Evolutionary conservation across 2,797 vertebrate genomes (phyloP).

Genomic region (Buceros bicornis): DNA sequence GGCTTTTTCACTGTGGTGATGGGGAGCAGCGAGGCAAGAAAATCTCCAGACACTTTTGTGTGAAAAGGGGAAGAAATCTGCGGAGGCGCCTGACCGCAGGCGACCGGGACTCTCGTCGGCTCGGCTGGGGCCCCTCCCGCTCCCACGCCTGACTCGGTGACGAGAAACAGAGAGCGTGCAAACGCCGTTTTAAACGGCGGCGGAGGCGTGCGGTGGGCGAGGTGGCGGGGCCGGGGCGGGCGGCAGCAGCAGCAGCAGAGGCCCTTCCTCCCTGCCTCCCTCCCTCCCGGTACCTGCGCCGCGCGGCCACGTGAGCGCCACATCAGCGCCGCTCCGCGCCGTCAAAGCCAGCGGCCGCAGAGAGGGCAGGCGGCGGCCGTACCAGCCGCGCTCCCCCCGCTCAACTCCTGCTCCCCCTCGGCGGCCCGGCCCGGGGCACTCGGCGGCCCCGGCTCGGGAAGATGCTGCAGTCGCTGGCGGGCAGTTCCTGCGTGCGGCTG

Average conservation of each 20-base stretch:
- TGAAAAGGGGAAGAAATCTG: no score
- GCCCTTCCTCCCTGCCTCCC: not conserved
- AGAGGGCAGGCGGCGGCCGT: not conserved
- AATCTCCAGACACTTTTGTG: not conserved
- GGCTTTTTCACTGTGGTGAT: not conserved
- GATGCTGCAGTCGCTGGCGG: slow-evolving; percentile 92
- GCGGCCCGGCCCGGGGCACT: not conserved
- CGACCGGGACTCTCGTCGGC: no score
- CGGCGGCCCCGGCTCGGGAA: slow-evolving; percentile 19
- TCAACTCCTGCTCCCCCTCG: not conserved
- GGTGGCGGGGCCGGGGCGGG: not conserved
- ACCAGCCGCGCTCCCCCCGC: not conserved
- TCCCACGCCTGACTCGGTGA: not conserved
- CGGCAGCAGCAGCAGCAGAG: not conserved
- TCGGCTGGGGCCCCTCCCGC: not conserved
- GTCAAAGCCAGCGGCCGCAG: not conserved
- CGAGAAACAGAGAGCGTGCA: not conserved
- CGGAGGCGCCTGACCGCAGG: not conserved
- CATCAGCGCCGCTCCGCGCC: slow-evolving; percentile 63
- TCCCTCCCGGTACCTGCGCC: slow-evolving; percentile 76
- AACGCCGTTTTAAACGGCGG: not conserved
- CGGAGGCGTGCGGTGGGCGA: not conserved
- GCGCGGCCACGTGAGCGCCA: slow-evolving; percentile 77
- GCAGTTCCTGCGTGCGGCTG: slow-evolving; percentile 91
- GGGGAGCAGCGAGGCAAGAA: not conserved